A percentile compares a stretch with the other conserved stretches of the same genome.
Conservation (phyloP, 2,113 vertebrate genomes). For the Eupsittula cactorum region DNA sequence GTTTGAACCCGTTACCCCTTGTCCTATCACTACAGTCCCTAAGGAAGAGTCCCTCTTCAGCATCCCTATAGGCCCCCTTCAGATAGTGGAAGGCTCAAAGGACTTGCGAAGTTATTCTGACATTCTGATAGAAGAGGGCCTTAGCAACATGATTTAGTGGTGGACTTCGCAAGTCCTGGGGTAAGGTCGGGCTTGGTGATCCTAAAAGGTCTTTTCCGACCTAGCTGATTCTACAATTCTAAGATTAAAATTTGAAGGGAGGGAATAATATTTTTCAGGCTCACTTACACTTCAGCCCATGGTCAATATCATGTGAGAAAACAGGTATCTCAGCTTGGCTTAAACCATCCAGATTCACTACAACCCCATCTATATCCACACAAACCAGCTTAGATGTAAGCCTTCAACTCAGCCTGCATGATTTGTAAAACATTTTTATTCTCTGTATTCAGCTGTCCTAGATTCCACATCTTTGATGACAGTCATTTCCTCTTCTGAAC, state of each 20-base stretch:
- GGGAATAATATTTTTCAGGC: background rate
- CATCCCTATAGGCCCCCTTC: no score
- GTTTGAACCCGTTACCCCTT: no score
- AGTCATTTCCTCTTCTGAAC: background rate
- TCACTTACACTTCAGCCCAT: background rate
- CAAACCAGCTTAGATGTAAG: background rate
- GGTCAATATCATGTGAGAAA: background rate
- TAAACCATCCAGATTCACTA: background rate
- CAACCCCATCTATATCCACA: background rate
- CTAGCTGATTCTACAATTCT: background rate
- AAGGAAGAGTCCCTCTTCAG: no score
- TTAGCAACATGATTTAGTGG: background rate
- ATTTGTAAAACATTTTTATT: background rate
- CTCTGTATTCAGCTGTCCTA: background rate
- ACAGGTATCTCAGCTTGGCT: background rate
- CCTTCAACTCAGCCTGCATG: background rate
- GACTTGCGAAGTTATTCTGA: background rate
- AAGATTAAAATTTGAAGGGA: background rate
- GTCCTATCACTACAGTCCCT: no score
- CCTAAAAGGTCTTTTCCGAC: background rate
- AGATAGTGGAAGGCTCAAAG: background rate
- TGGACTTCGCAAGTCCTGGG: background rate
- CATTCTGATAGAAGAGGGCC: background rate
- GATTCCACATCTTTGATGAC: background rate
- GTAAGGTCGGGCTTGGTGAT: background rate